phyloP scores from a whole-genome alignment of 2,888 invertebrate genomes.

The Hyalella azteca region DNA sequence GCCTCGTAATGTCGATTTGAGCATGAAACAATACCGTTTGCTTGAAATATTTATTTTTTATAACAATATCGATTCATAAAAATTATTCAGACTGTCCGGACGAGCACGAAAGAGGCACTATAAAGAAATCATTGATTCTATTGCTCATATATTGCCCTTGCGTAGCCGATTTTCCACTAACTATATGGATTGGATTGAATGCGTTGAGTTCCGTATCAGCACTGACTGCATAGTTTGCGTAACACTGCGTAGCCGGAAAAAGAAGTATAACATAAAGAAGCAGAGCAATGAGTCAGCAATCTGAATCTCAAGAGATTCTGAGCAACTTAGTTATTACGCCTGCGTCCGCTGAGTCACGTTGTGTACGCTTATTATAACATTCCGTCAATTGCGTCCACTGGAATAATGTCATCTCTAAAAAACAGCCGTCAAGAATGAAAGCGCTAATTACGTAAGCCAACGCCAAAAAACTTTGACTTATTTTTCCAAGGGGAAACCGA shows the following conservation, averaged over 20 bases:
- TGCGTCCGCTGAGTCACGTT: not conserved
- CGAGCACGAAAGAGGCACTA: not conserved
- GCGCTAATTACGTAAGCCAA: not conserved
- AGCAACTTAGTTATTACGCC: not conserved
- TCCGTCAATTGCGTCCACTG: constrained; percentile 10
- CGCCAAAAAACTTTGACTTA: not conserved
- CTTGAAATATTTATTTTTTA: not conserved
- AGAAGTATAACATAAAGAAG: not conserved
- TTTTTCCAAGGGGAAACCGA: not conserved
- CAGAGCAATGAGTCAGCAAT: not conserved
- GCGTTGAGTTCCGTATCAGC: not conserved
- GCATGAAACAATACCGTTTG: too few species aligned
- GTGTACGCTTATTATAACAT: constrained; percentile 11
- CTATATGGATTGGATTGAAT: not conserved
- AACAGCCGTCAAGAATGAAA: constrained; percentile 20
- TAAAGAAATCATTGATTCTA: not conserved
- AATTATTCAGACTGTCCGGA: too few species aligned
- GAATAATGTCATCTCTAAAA: constrained; percentile 12
- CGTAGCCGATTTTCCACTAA: not conserved
- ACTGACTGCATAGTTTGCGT: not conserved
- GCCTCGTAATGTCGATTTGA: too few species aligned
- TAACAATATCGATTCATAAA: not conserved
- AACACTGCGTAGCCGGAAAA: not conserved
- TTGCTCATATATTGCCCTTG: not conserved
- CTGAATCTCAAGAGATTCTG: not conserved